Evolutionary conservation across 30 jellyfish, hydroid and myxozoan genomes (phyloP), one percentile per base, ranked within the genome.

Genomic region (Turritopsis rubra): DNA sequence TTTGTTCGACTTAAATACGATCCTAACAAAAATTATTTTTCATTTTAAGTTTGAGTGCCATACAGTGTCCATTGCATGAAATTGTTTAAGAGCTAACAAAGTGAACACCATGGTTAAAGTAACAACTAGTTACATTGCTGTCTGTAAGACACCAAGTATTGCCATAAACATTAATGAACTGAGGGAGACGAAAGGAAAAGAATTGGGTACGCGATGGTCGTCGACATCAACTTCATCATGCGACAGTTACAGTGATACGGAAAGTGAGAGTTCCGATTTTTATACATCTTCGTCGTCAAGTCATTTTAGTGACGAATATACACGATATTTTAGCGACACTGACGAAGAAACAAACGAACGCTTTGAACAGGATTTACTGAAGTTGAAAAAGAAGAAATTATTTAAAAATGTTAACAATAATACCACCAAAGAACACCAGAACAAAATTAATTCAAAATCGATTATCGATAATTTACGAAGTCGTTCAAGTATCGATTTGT

Each of bases 261-360:
- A 41, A 41, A 41, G 60, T 41, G 60, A 41, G 60, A 41, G 60
- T 41, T 41, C 60, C 13, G 60, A 41, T 41, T 41, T 41, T 41
- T 3, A 13, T 13, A 41, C 60, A 13, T 41, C 60, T 5, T 41
- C 13, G 60, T 41, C 60, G 60, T 41, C 60, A 3, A 41, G 60
- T 13, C 60, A 41, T 41, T 41, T 41, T 13, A 68, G 77, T 27
- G 77, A 68, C 8, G 28, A 23, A n/a, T 16, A 68, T 23, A 68
- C 77, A 27, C 30, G 31, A 68, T 68, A 68, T 27, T 41, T 41
- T 41, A 41, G 60, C 60, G 77, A 68, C 77, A 68, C 31, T 68
- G 77, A 68, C 77, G 77, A 68, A 68, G 77, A 68, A 27, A 68
- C 77, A 27, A 68, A 23, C 17, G 28, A 23, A 7, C 31, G 28